Evolutionary conservation across 1,140 invertebrate genomes (phyloP), one percentile per base, ranked within the genome.

Genomic region (Cherax quadricarinatus): DNA sequence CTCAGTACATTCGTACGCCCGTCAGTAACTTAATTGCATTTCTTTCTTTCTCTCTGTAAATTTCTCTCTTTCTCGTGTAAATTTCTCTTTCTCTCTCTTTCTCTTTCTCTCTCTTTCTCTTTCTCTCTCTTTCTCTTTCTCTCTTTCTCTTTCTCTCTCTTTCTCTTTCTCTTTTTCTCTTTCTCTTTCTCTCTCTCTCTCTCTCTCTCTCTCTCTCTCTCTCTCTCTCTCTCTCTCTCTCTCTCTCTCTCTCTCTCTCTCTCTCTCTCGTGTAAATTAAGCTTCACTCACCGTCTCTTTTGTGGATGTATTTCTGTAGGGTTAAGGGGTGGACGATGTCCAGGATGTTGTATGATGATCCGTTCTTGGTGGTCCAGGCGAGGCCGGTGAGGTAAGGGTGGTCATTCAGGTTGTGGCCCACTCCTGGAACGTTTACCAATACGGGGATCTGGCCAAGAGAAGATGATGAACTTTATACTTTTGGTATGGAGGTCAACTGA

Each of bases 131-230:
- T n/a, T n/a, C n/a, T n/a, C n/a, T n/a, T n/a, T n/a, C n/a, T n/a
- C n/a, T n/a, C n/a, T n/a, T n/a, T n/a, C n/a, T n/a, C n/a, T n/a
- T n/a, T n/a, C n/a, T n/a, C n/a, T n/a, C 73, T n/a, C 5, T 6
- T 41, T 7, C 73, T n/a, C 73, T n/a, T 16, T n/a, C 73, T n/a
- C 73, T 7, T 16, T 7, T 16, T n/a, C 73, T 7, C 5, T 49
- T 41, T 24, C 78, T 48, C 78, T 24, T 24, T 48, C 78, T 24
- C 78, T 48, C 78, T 24, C 78, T 48, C 78, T 24, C 78, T 48
- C 78, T 49, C 79, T 80, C 79, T 80, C 79, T 80, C 79, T 80
- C 79, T 80, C 79, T 80, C 79, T 48, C 79, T 80, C 79, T 80
- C 78, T 80, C 78, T 80, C 78, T 80, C 73, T 75, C 73, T 75